These are phyloP conservation scores for Boloria euphrosyne DNA, from an alignment of 2,888 invertebrate species.

Conservation along the genomic window DNA sequence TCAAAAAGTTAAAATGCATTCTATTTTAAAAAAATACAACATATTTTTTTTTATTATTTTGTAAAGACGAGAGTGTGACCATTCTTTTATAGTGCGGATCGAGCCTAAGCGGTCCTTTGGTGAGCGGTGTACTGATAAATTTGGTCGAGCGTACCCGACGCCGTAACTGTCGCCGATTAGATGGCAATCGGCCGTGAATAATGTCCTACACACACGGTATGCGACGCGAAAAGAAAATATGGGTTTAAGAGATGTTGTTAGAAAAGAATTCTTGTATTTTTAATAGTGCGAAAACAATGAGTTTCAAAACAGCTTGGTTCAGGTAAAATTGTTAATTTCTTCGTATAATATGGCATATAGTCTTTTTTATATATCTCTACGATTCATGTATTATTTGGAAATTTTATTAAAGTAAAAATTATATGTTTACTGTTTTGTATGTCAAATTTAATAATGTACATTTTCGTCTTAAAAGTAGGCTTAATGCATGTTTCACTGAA, in stretches of 20 bases:
- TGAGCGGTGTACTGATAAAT: constrained; percentile 27
- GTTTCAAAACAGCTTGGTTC: too few relatives aligned
- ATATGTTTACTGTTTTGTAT: too few relatives aligned
- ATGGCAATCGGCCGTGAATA: constrained; percentile 37
- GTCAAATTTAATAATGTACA: not conserved
- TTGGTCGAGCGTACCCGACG: constrained; percentile 23
- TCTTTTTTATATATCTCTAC: too few relatives aligned
- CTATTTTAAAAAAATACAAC: not conserved
- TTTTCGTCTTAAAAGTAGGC: not conserved
- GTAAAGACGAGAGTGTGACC: constrained; percentile 1
- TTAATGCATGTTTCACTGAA: not conserved
- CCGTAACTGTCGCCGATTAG: constrained; percentile 38
- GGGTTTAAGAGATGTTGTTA: not conserved
- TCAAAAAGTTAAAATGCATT: not conserved
- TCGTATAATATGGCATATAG: too few relatives aligned
- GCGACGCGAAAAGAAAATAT: not conserved
- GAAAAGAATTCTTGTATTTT: not conserved
- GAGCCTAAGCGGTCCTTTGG: constrained; percentile 11
- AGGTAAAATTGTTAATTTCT: too few relatives aligned
- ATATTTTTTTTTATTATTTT: not conserved
- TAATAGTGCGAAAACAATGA: too few relatives aligned
- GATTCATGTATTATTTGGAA: too few relatives aligned
- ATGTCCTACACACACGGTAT: constrained; percentile 31
- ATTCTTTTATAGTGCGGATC: constrained; percentile 3
- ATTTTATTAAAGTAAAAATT: too few relatives aligned